Percentiles rank a stretch among this genome's conserved stretches.
These are phyloP conservation scores for Heterocephalus glaber DNA, from an alignment of 2,113 vertebrate species.

Conservation along the genomic window DNA sequence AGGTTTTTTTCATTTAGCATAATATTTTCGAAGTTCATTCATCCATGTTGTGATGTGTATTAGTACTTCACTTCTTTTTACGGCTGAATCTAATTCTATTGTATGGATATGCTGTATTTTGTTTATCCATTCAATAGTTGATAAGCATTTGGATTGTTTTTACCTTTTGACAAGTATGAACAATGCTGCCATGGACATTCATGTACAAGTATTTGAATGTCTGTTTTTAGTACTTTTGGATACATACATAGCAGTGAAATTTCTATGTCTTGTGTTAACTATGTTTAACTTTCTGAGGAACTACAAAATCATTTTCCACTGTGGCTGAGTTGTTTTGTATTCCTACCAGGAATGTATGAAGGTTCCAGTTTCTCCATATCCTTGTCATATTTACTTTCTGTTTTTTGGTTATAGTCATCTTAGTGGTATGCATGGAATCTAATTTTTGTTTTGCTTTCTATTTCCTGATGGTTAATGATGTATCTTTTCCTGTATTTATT, in stretches of 20 bases:
- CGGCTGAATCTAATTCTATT: neutral
- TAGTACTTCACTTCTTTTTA: neutral
- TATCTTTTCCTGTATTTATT: neutral
- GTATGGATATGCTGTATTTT: neutral
- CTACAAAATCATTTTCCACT: neutral
- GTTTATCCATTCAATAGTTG: neutral
- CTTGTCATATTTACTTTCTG: neutral
- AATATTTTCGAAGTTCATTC: neutral
- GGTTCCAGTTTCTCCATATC: neutral
- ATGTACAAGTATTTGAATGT: neutral
- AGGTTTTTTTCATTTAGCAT: neutral
- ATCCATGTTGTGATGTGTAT: neutral
- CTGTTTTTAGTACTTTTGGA: conserved; percentile 17
- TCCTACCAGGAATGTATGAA: neutral
- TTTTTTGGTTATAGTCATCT: neutral
- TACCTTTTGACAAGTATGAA: neutral
- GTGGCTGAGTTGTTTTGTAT: neutral
- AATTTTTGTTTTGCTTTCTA: neutral
- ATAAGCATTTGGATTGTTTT: neutral
- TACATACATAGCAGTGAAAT: neutral
- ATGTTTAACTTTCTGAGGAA: neutral
- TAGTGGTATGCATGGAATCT: neutral
- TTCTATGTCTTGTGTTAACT: neutral
- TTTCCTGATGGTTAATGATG: neutral
- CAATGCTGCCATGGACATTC: neutral